A percentile compares a stretch with the other conserved stretches of the same genome.
phyloP scores from a whole-genome alignment of 1,140 invertebrate species.

The silkworm (Bombyx mori) region ASM3026992v2 NC_085112.1:2585001-2585500 shows the following conservation, averaged over 20 bases:
- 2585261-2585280: no score
- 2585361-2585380: slow-evolving; percentile 52
- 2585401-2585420: slow-evolving; percentile 40
- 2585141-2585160: slow-evolving; percentile 30
- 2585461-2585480: slow-evolving; percentile 2
- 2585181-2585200: slow-evolving; percentile 17
- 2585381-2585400: slow-evolving; percentile 47
- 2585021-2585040: no score
- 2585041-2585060: slow-evolving; percentile 1
- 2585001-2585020: no score
- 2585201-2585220: neutral
- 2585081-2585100: slow-evolving; percentile 48
- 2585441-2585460: slow-evolving; percentile 53
- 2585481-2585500: no score
- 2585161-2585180: slow-evolving; percentile 33
- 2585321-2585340: slow-evolving; percentile 7
- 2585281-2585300: no score
- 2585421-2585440: slow-evolving; percentile 47
- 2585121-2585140: slow-evolving; percentile 50
- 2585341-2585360: slow-evolving; percentile 36
- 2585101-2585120: slow-evolving; percentile 53
- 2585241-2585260: no score
- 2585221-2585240: no score
- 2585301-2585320: neutral
- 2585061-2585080: slow-evolving; percentile 38